Percentiles rank a stretch among this genome's conserved stretches.
phyloP scores from a whole-genome alignment of 2,797 vertebrate genomes.

The Catharus ustulatus region DNA sequence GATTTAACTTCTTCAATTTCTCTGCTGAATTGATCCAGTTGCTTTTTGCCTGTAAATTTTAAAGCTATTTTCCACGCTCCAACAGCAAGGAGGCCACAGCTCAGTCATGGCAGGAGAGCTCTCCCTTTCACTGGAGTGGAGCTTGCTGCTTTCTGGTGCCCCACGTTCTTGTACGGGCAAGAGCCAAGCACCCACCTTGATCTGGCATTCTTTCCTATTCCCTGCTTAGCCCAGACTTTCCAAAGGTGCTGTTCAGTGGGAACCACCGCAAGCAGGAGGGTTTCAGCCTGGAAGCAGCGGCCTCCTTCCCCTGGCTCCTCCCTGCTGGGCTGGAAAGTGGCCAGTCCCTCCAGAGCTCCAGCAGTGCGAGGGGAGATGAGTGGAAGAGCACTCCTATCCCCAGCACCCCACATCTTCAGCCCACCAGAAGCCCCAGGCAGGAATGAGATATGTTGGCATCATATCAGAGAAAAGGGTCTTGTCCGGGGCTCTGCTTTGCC shows the following conservation, averaged over 20 bases:
- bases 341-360: background rate
- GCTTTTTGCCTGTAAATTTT: background rate
- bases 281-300: background rate
- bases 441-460: background rate
- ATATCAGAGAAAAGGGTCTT: constrained; percentile 14
- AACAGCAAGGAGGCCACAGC: background rate
- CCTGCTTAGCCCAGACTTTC: background rate
- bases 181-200: background rate
- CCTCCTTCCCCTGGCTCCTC: background rate
- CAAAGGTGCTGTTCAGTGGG: background rate
- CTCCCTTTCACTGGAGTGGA: background rate
- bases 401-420: background rate
- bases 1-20: background rate
- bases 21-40: background rate
- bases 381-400: background rate
- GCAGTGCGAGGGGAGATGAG: rapidly evolving
- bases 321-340: background rate
- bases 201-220: background rate
- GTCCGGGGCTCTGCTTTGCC: background rate
- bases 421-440: constrained; percentile 1
- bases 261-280: background rate
- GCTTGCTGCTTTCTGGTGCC: background rate
- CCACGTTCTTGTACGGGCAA: rapidly evolving
- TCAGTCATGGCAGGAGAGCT: background rate
- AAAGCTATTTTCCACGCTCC: background rate